Conservation (phyloP, 2,888 invertebrate genomes). For the Cyaniris semiargus region DNA sequence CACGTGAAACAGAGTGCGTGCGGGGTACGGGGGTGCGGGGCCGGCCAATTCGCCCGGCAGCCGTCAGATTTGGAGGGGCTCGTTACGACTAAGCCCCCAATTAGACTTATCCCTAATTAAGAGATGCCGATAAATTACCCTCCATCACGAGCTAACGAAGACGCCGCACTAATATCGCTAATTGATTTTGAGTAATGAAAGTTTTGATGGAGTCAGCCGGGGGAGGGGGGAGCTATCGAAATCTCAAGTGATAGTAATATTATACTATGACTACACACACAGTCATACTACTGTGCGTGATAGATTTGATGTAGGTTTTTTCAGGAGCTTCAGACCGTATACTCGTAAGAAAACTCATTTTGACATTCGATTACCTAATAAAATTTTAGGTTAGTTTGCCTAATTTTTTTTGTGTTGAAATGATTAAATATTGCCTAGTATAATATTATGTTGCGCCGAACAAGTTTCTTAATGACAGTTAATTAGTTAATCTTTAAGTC, state of each 20-base stretch:
- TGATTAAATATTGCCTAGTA: no score
- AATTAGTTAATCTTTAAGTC: no score
- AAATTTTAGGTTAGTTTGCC: no score
- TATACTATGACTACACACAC: not conserved
- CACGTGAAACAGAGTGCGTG: constrained; percentile 72
- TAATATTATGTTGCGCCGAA: no score
- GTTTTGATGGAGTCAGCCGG: constrained; percentile 78
- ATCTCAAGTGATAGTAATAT: not conserved
- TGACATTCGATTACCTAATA: no score
- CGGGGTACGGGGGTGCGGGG: constrained; percentile 45
- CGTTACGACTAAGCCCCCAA: constrained; percentile 82
- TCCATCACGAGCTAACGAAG: constrained; percentile 81
- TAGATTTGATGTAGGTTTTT: no score
- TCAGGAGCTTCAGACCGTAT: no score
- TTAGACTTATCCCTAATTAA: constrained; percentile 83
- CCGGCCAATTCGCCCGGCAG: constrained; percentile 77
- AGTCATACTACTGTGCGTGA: no score
- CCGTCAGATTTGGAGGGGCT: constrained; percentile 81
- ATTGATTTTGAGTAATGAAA: constrained; percentile 82
- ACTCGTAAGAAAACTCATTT: no score
- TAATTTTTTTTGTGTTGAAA: no score
- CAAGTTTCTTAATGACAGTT: no score
- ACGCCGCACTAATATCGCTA: constrained; percentile 80
- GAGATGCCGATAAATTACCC: constrained; percentile 83
- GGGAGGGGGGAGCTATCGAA: constrained; percentile 47